These are phyloP conservation scores for Botrylloides violaceus DNA, from an alignment of 23 tunicate species.

Conservation along the genomic window DNA sequence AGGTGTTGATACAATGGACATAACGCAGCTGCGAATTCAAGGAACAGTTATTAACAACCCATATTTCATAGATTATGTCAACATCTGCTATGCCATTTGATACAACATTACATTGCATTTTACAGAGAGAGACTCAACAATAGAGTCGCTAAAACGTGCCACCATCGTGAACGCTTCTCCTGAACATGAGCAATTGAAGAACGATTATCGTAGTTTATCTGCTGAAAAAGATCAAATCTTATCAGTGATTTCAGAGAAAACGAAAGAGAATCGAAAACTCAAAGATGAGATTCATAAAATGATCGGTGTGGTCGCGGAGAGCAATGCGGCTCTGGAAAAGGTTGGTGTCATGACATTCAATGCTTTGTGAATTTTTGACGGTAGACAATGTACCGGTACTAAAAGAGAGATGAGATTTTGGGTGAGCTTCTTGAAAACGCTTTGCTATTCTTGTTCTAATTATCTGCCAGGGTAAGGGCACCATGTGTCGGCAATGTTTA, in stretches of 20 bases:
- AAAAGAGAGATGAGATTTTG: no score
- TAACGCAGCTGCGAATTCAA: no score
- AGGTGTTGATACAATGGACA: no score
- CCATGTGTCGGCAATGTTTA: no score
- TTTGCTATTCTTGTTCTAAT: no score
- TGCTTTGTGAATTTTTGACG: no score
- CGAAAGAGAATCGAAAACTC: slow-evolving; percentile 66
- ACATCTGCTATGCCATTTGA: no score
- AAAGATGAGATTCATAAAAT: slow-evolving; percentile 71
- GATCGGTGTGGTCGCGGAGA: slow-evolving; percentile 51
- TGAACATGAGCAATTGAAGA: slow-evolving; percentile 2
- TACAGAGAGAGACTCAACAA: background rate
- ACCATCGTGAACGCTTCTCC: background rate
- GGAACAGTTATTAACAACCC: no score
- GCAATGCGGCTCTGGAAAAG: slow-evolving; percentile 47
- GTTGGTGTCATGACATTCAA: slow-evolving; percentile 12
- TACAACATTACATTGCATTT: background rate
- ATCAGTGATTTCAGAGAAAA: slow-evolving; percentile 64
- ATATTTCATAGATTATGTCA: no score
- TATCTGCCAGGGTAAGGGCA: no score
- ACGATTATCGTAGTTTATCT: slow-evolving; percentile 1
- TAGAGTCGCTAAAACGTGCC: background rate
- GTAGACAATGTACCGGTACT: no score
- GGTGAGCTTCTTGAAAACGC: no score
- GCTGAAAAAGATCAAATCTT: slow-evolving; percentile 70